Conservation (phyloP, 2,888 invertebrate genomes). For the Callinectes sapidus region DNA sequence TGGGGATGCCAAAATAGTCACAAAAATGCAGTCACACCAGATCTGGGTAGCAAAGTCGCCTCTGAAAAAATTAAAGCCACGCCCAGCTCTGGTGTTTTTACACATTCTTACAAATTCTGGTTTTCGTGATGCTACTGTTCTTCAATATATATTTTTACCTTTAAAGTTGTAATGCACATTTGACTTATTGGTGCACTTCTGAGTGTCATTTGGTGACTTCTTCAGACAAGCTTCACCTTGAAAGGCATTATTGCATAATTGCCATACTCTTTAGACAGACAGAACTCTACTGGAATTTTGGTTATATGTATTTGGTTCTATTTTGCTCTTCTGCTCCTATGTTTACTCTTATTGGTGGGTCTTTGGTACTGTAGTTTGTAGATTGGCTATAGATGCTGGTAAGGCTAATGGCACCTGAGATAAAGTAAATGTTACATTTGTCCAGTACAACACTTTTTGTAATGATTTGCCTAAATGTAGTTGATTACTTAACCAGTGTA, state of each 20-base stretch:
- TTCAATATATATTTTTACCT: not conserved
- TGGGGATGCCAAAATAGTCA: too few relatives aligned
- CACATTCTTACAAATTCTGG: not conserved
- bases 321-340: not conserved
- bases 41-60: too few relatives aligned
- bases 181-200: not conserved
- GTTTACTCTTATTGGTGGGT: not conserved
- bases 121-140: not conserved
- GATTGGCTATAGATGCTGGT: not conserved
- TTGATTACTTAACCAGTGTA: too few relatives aligned
- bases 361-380: conserved; percentile 8
- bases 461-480: too few relatives aligned
- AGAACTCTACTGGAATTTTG: not conserved
- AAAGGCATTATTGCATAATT: not conserved
- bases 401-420: not conserved
- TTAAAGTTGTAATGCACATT: not conserved
- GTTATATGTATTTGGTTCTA: not conserved
- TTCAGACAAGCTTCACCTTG: not conserved
- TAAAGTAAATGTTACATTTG: not conserved
- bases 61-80: too few relatives aligned
- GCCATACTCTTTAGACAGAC: not conserved
- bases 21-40: too few relatives aligned
- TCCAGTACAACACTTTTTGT: not conserved
- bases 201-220: not conserved
- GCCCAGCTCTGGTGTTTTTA: too few relatives aligned